A percentile compares a stretch with the other conserved stretches of the same genome.
These are phyloP conservation scores for Oreochromis niloticus DNA, from an alignment of 2,113 vertebrate genomes.

Conservation along the genomic window DNA sequence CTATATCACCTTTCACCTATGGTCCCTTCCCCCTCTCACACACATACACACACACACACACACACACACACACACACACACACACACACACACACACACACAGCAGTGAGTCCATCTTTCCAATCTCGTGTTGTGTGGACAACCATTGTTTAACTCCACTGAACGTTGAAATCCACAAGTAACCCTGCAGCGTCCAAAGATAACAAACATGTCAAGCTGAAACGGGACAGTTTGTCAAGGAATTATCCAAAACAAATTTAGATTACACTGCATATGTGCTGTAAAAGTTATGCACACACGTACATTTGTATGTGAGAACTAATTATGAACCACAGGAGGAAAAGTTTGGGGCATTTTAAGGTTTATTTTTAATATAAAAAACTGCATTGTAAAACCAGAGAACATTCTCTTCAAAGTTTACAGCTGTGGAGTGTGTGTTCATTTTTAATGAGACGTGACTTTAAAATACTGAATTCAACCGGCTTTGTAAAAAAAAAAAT, in stretches of 20 bases:
- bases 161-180: not conserved
- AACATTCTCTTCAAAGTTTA: not conserved
- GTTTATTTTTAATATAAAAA: not conserved
- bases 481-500: conserved; percentile 33
- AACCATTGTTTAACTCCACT: not conserved
- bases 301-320: not conserved
- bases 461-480: not conserved
- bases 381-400: not conserved
- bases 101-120: not conserved
- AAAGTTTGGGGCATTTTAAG: not conserved
- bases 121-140: not conserved
- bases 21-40: not conserved
- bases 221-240: not conserved
- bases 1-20: not conserved
- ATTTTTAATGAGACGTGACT: not conserved
- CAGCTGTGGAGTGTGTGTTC: not conserved
- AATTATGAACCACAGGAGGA: not conserved
- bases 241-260: not conserved
- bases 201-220: not conserved
- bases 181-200: not conserved
- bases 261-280: not conserved
- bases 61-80: not conserved
- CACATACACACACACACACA: too few species aligned
- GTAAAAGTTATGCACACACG: not conserved
- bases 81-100: not conserved